Conservation (phyloP, 2,113 vertebrate genomes). For the Egretta garzetta region DNA sequence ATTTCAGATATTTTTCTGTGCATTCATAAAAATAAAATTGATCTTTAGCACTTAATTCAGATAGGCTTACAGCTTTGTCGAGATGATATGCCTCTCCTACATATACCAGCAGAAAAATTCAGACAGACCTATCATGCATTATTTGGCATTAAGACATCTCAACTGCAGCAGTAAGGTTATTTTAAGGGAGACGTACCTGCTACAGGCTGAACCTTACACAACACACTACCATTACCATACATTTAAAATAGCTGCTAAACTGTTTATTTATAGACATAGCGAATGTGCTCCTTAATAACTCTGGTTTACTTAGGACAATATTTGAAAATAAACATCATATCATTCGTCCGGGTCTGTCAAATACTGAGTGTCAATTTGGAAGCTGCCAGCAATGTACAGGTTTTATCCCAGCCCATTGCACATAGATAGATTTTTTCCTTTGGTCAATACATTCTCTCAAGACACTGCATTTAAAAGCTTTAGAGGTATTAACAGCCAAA, state of each 20-base stretch:
- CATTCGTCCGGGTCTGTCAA: neutral
- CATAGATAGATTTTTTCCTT: neutral
- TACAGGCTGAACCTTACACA: neutral
- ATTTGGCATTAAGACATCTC: neutral
- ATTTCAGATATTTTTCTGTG: neutral
- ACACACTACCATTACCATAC: neutral
- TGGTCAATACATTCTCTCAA: neutral
- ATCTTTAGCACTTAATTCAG: neutral
- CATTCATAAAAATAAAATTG: neutral
- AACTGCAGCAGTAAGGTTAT: neutral
- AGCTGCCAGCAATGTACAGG: neutral
- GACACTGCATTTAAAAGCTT: neutral
- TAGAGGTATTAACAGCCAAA: neutral
- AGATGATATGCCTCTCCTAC: neutral
- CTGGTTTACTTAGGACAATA: neutral
- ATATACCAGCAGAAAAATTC: neutral
- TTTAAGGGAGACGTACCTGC: neutral
- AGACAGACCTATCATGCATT: neutral
- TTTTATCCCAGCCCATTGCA: neutral
- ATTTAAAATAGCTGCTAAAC: neutral
- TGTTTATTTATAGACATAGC: slow-evolving; percentile 7
- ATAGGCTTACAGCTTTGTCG: neutral
- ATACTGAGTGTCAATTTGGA: neutral
- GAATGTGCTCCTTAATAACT: neutral
- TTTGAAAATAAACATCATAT: neutral